Evolutionary conservation across 2,797 vertebrate species (phyloP).

Genomic region (Xenopus petersii): DNA sequence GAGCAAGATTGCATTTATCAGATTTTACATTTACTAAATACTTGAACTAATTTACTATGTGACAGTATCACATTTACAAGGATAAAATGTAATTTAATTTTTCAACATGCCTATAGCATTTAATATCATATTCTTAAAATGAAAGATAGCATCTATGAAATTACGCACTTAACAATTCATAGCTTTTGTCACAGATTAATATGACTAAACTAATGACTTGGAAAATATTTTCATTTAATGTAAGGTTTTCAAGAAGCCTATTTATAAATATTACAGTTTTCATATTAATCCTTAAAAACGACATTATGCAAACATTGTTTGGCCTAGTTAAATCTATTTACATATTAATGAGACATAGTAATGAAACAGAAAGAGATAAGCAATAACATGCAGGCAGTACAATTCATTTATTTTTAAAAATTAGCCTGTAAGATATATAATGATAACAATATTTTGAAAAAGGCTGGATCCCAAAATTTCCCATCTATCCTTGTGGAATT

Average conservation of each 20-base stretch:
- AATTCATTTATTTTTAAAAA: not conserved
- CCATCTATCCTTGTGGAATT: no score
- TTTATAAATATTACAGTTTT: constrained; percentile 63
- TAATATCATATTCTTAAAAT: not conserved
- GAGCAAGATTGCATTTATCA: no score
- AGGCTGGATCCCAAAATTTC: no score
- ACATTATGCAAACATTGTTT: constrained; percentile 68
- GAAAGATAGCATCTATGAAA: constrained; percentile 5
- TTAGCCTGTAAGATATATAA: not conserved
- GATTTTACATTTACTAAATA: not conserved
- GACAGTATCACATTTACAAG: not conserved
- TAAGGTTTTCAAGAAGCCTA: constrained; percentile 50
- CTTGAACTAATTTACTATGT: not conserved
- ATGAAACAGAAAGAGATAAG: constrained; percentile 70
- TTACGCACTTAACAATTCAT: not conserved
- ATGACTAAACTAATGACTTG: constrained; percentile 1
- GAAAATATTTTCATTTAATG: not conserved
- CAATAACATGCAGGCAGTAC: constrained; percentile 50
- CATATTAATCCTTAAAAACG: constrained; percentile 58
- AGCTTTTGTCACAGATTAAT: constrained; percentile 2
- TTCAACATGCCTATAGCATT: not conserved
- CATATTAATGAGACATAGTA: constrained; percentile 73
- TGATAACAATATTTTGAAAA: no score
- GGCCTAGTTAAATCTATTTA: constrained; percentile 75
- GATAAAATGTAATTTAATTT: not conserved